Evolutionary conservation across 53 echinoderm and acorn worm genomes (phyloP).

Genomic region (Glandiceps talaboti): DNA sequence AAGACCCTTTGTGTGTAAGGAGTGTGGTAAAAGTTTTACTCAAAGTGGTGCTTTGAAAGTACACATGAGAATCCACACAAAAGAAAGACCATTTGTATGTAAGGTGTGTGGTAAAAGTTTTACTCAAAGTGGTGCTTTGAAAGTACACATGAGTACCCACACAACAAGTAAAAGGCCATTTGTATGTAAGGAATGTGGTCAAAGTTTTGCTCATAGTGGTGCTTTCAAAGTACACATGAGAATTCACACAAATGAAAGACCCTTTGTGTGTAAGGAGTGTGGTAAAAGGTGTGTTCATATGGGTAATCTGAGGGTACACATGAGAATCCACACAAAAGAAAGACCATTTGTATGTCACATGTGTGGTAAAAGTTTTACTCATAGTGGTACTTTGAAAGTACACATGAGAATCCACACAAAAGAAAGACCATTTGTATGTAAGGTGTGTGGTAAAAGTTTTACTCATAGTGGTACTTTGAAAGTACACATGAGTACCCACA

Average conservation of each 20-base stretch:
- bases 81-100: background rate
- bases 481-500: background rate
- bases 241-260: background rate
- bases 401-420: background rate
- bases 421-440: background rate
- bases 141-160: background rate
- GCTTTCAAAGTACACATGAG: background rate
- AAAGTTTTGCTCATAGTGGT: background rate
- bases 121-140: background rate
- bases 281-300: background rate
- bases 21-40: background rate
- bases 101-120: background rate
- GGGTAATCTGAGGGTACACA: background rate
- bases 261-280: background rate
- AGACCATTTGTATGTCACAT: background rate
- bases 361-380: background rate
- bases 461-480: background rate
- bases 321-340: background rate
- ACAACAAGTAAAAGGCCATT: background rate
- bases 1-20: background rate
- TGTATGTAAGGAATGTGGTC: background rate
- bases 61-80: background rate
- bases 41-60: background rate
- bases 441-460: background rate
- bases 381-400: background rate